phyloP scores from a whole-genome alignment of 2,888 invertebrate genomes.

The Abrostola tripartita region DNA sequence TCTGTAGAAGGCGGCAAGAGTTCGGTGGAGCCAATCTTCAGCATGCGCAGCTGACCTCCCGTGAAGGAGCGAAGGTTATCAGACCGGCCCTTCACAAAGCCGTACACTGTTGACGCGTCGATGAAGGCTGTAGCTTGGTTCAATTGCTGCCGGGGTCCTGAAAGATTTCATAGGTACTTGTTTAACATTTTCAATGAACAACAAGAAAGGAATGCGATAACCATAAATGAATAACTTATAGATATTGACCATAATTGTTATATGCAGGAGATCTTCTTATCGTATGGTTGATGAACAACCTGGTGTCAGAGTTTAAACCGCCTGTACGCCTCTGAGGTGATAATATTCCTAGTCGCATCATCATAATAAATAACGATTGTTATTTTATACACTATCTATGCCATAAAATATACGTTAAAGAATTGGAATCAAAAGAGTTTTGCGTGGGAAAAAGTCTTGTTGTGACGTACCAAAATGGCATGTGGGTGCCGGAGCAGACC shows the following conservation, averaged over 20 bases:
- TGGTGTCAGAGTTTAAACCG: no score
- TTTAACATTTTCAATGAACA: background rate
- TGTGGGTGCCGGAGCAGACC: slow-evolving; percentile 93
- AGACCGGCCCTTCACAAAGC: slow-evolving; percentile 87
- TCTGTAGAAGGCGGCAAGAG: slow-evolving; percentile 92
- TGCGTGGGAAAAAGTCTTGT: background rate
- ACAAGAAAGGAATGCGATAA: no score
- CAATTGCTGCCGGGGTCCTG: slow-evolving; percentile 93
- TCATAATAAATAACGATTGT: no score
- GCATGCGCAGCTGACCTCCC: slow-evolving; percentile 91
- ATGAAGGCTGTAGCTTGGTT: slow-evolving; percentile 95
- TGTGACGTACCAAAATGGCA: slow-evolving; percentile 90
- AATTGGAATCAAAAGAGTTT: no score
- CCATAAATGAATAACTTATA: no score
- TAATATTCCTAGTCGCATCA: no score
- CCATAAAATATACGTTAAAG: no score
- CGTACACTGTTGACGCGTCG: slow-evolving; percentile 95
- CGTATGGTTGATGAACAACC: no score
- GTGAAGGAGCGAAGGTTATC: slow-evolving; percentile 81
- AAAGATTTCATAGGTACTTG: background rate
- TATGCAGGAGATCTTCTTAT: no score
- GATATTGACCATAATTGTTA: no score
- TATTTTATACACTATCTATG: no score
- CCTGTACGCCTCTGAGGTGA: no score
- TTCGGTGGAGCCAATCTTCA: slow-evolving; percentile 89